Conservation (phyloP, 1,140 invertebrate genomes). For the Antheraea mylitta region DNA sequence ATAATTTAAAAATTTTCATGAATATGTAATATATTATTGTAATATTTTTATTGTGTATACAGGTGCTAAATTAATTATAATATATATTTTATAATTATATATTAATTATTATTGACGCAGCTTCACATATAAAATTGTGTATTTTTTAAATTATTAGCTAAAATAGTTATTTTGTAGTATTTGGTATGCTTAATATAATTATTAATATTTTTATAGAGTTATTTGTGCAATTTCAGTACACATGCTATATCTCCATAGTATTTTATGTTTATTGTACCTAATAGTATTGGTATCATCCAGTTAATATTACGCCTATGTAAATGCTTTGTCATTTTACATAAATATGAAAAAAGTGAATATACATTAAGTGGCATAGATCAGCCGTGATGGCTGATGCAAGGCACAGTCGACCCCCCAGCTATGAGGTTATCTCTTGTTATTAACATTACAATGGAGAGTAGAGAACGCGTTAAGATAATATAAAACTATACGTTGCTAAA, state of each 20-base stretch:
- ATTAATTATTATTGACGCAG: too few relatives aligned
- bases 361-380: not conserved
- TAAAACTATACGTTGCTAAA: not conserved
- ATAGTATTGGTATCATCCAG: too few relatives aligned
- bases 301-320: too few relatives aligned
- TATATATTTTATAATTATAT: too few relatives aligned
- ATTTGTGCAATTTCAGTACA: too few relatives aligned
- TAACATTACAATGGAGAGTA: conserved; percentile 31
- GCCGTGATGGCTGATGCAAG: conserved; percentile 40
- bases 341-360: not conserved
- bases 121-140: not conserved
- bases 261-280: too few relatives aligned
- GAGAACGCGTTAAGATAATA: conserved; percentile 34
- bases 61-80: not conserved
- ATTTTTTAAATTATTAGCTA: not conserved
- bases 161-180: too few relatives aligned
- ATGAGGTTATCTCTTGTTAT: conserved; percentile 45
- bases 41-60: not conserved
- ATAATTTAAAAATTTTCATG: not conserved
- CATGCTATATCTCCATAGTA: too few relatives aligned
- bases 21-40: not conserved
- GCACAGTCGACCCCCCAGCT: conserved; percentile 37
- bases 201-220: too few relatives aligned
- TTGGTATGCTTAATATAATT: too few relatives aligned
- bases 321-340: not conserved